Conservation (phyloP, 2,888 invertebrate genomes). For the Clunio marinus region DNA sequence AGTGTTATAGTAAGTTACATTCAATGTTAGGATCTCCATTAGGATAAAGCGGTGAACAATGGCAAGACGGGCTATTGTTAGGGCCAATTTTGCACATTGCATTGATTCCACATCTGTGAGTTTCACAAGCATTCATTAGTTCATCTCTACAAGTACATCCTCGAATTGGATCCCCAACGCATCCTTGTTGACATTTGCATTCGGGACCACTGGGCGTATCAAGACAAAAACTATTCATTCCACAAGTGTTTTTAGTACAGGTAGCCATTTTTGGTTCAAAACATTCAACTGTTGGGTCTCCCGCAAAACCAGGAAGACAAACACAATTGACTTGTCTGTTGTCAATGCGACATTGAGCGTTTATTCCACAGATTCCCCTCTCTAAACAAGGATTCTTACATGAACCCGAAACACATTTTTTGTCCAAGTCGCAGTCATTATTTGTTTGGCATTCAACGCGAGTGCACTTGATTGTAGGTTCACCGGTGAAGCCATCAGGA, state of each 20-base stretch:
- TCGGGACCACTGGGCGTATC: constrained; percentile 74
- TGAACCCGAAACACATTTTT: constrained; percentile 67
- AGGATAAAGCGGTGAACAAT: constrained; percentile 77
- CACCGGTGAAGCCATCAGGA: constrained; percentile 78
- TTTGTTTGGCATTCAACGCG: constrained; percentile 72
- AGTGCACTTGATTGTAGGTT: constrained; percentile 70
- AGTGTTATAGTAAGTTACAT: constrained; percentile 60
- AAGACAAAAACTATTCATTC: constrained; percentile 74
- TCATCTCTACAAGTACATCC: constrained; percentile 72
- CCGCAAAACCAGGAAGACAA: constrained; percentile 69
- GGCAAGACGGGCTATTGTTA: constrained; percentile 69
- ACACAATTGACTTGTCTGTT: constrained; percentile 71
- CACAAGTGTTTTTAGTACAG: constrained; percentile 78
- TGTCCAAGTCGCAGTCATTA: constrained; percentile 71
- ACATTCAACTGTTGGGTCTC: constrained; percentile 67
- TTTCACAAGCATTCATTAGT: constrained; percentile 68
- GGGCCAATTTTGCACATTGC: constrained; percentile 72
- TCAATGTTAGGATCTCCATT: constrained; percentile 79
- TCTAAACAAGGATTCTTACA: constrained; percentile 81
- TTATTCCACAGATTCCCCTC: constrained; percentile 71
- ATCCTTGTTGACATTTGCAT: constrained; percentile 74
- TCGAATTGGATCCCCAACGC: constrained; percentile 74
- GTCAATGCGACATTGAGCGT: constrained; percentile 78
- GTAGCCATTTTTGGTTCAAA: constrained; percentile 65
- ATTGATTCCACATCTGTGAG: constrained; percentile 74